phyloP scores from a whole-genome alignment of 1,140 invertebrate species.

The Nautilus pompilius region DNA sequence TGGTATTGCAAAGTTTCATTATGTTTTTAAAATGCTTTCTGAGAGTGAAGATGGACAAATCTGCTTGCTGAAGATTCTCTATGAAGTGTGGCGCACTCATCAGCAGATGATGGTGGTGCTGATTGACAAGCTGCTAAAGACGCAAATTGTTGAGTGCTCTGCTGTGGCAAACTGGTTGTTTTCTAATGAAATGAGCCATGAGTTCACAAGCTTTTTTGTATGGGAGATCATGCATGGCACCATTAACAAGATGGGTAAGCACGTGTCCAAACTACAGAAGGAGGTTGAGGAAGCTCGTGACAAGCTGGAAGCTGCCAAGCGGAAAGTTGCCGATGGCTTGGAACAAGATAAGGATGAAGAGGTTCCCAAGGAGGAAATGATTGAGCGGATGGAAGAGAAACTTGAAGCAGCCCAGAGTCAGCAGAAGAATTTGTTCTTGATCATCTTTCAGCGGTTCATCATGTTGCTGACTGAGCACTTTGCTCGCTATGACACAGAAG shows the following conservation, averaged over 20 bases:
- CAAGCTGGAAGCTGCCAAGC: conserved; percentile 44
- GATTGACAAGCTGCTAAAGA: conserved; percentile 96
- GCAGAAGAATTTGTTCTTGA: conserved; percentile 94
- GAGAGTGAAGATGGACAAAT: conserved; percentile 95
- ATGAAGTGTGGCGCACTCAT: conserved; percentile 90
- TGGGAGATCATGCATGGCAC: conserved; percentile 97
- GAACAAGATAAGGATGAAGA: conserved; percentile 51
- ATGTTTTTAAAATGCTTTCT: conserved; percentile 87
- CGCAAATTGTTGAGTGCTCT: conserved; percentile 93
- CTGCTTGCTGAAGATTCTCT: conserved; percentile 88
- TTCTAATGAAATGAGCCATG: conserved; percentile 88
- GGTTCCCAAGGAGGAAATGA: conserved; percentile 61
- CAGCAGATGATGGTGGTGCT: conserved; percentile 94
- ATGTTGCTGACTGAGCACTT: conserved; percentile 97
- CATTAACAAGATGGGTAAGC: conserved; percentile 90
- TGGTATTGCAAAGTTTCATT: conserved; percentile 94
- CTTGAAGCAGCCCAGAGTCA: conserved; percentile 91
- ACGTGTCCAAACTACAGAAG: conserved; percentile 80
- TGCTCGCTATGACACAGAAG: conserved; percentile 88
- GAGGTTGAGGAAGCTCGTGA: conserved; percentile 85
- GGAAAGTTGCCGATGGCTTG: conserved; percentile 49
- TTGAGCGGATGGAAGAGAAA: conserved; percentile 94
- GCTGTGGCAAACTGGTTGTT: conserved; percentile 99
- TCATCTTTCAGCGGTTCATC: conserved; percentile 96
- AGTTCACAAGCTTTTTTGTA: conserved; percentile 91